These are phyloP conservation scores for Platerodrilus igneus DNA, from an alignment of 2,888 invertebrate genomes.

Conservation along the genomic window DNA sequence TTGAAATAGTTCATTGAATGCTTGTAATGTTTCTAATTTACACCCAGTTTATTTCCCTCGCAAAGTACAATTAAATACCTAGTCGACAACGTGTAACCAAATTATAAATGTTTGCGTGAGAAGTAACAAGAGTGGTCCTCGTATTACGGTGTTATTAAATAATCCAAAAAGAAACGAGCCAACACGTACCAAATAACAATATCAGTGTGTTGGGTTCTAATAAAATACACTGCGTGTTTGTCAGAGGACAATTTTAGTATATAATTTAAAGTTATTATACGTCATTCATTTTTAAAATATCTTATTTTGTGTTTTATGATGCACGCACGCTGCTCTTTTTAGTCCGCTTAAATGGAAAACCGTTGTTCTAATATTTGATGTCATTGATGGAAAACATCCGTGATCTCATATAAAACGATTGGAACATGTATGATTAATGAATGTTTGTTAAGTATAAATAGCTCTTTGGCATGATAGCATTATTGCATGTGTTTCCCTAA, in stretches of 20 bases:
- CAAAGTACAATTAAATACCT: slow-evolving; percentile 16
- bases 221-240: slow-evolving; percentile 21
- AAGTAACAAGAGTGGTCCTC: slow-evolving; percentile 16
- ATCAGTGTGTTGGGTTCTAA: slow-evolving; percentile 16
- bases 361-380: slow-evolving; percentile 27
- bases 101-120: slow-evolving; percentile 19
- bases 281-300: slow-evolving; percentile 29
- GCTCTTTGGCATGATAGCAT: slow-evolving; percentile 21
- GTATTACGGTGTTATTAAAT: slow-evolving; percentile 18
- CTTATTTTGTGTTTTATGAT: slow-evolving; percentile 32
- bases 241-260: slow-evolving; percentile 22
- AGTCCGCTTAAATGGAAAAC: slow-evolving; percentile 22
- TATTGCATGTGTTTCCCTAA: slow-evolving; percentile 18
- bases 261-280: slow-evolving; percentile 30
- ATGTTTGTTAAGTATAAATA: slow-evolving; percentile 27
- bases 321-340: slow-evolving; percentile 28
- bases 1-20: too few species aligned
- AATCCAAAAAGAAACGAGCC: slow-evolving; percentile 16
- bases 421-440: slow-evolving; percentile 29
- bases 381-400: slow-evolving; percentile 26
- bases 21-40: too few species aligned
- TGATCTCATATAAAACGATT: slow-evolving; percentile 24
- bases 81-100: slow-evolving; percentile 21
- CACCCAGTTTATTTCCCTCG: too few species aligned
- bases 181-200: slow-evolving; percentile 17